These are phyloP conservation scores for Brevipalpus yothersi DNA, from an alignment of 1,140 invertebrate species.

Conservation along the genomic window DNA sequence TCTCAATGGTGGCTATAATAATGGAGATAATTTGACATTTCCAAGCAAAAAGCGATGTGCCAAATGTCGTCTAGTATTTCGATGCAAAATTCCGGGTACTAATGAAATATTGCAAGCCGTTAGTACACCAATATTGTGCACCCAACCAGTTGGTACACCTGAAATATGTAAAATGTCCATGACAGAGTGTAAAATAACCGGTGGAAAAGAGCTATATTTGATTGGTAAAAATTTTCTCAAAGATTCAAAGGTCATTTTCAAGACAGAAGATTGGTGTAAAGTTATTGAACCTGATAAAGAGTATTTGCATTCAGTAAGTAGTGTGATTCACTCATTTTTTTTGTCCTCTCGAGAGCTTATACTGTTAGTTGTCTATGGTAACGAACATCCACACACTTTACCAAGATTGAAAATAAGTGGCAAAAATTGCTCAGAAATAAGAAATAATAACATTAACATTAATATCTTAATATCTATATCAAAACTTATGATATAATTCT, in stretches of 20 bases:
- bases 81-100: constrained; percentile 44
- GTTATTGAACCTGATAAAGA: constrained; percentile 11
- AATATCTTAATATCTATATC: too few relatives aligned
- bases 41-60: constrained; percentile 52
- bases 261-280: constrained; percentile 7
- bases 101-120: constrained; percentile 66
- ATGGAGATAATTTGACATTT: neutral
- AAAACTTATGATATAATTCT: too few relatives aligned
- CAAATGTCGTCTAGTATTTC: constrained; percentile 75
- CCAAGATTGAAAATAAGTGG: too few relatives aligned
- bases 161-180: constrained; percentile 84
- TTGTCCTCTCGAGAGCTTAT: neutral
- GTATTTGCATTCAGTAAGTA: constrained; percentile 7
- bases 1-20: neutral
- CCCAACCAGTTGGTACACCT: constrained; percentile 78
- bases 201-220: constrained; percentile 64
- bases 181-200: constrained; percentile 38
- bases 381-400: too few relatives aligned
- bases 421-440: too few relatives aligned
- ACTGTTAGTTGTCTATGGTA: too few relatives aligned
- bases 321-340: neutral
- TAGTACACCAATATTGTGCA: constrained; percentile 72
- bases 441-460: too few relatives aligned
- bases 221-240: constrained; percentile 91
- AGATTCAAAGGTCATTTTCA: constrained; percentile 68